Evolutionary conservation across 2,113 vertebrate genomes (phyloP), one percentile per base, ranked within the genome.

Genomic region (Falcunculus frontatus): DNA sequence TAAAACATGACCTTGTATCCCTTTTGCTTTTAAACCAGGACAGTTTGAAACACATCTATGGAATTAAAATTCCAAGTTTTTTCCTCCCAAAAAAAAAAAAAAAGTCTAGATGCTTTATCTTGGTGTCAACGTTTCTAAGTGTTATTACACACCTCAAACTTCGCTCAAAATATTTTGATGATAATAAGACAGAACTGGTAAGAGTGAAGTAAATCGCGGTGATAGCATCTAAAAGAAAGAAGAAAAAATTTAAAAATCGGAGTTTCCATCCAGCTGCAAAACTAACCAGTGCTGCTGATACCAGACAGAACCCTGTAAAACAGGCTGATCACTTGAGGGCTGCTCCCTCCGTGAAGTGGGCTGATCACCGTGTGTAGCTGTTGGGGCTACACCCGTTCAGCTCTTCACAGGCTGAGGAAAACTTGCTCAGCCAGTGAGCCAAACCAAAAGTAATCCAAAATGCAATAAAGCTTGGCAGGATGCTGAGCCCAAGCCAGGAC

Each of bases 241-340:
- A n/a, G 55, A 13, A 46, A 16, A 20, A 9, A 2, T 8, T 7
- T 11, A 11, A 50, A 59, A 46, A 50, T n/a, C 0, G 0, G 26
- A 30, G 5, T 81, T 67, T 80, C 52, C 10, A 26, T n/a, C 69
- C 50, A 81, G 42, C 26, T 87, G 6, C 52, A 89, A 78, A 84
- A 53, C 22, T 27, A 74, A 49, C 17, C 39, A 64, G 1, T 2
- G 2, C 13, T 70, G 41, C 33, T 78, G 23, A 64, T 37, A 63
- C 26, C 35, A 52, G 49, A 13, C 42, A 95, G 50, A 50, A 15
- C 14, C 25, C 21, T n/a, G 47, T 47, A 13, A n/a, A 59, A 74
- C 4, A 42, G 20, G 19, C 35, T 59, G 56, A 17, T 44, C 63
- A 7, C 18, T 22, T 27, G 46, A 53, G 46, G 55, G 35, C n/a